phyloP scores from a whole-genome alignment of 2,797 vertebrate species.

The Aulostomus chinensis region DNA sequence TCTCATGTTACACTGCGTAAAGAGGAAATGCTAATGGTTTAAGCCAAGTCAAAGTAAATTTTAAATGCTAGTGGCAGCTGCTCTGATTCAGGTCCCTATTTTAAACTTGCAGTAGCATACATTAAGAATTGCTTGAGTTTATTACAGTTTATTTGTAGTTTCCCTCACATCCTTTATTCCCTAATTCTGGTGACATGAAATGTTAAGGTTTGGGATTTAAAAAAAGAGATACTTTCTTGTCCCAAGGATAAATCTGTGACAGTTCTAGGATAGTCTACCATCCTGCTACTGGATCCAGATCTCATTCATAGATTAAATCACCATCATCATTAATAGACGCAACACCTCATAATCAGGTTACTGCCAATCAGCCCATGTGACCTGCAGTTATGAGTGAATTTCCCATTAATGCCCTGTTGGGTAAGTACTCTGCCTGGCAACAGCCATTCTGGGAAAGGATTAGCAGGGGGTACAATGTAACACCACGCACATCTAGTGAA shows the following conservation, averaged over 20 bases:
- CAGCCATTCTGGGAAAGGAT: conserved; percentile 72
- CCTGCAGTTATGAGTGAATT: conserved; percentile 26
- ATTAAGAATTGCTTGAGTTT: too few relatives aligned
- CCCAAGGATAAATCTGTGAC: too few relatives aligned
- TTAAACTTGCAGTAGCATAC: too few relatives aligned
- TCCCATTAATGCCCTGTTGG: conserved; percentile 25
- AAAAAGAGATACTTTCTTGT: too few relatives aligned
- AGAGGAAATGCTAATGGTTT: conserved; percentile 47
- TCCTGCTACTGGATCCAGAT: background rate
- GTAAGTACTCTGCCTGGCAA: conserved; percentile 71
- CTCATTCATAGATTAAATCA: background rate
- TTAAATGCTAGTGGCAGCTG: conserved; percentile 18
- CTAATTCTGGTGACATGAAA: too few relatives aligned
- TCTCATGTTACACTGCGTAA: conserved; percentile 38
- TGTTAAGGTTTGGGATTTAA: too few relatives aligned
- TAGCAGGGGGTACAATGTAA: conserved; percentile 38
- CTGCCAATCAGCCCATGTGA: background rate
- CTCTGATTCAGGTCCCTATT: conserved; percentile 7
- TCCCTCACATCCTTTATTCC: too few relatives aligned
- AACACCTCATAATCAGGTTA: background rate
- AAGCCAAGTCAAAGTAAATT: conserved; percentile 33
- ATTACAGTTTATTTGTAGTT: too few relatives aligned
- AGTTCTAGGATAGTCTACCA: too few relatives aligned
- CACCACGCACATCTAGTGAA: conserved; percentile 58
- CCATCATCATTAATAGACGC: background rate